A percentile compares a stretch with the other conserved stretches of the same genome.
These are phyloP conservation scores for Danio albolineatus DNA, from an alignment of 2,797 vertebrate species.

Conservation along the genomic window DNA sequence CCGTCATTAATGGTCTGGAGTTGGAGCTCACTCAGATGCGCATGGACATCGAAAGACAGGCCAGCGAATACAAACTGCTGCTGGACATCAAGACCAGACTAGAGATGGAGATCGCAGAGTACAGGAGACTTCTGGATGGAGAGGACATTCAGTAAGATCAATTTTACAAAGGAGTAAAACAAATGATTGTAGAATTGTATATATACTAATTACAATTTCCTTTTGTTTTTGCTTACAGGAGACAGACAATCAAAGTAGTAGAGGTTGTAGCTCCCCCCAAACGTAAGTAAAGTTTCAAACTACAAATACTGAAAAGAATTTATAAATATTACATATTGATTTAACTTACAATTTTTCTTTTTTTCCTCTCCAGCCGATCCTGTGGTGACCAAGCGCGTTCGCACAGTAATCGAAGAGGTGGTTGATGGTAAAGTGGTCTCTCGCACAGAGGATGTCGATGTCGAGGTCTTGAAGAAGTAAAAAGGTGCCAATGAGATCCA, in stretches of 20 bases:
- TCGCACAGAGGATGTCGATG: slow-evolving; percentile 69
- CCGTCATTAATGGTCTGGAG: slow-evolving; percentile 73
- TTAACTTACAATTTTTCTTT: neutral
- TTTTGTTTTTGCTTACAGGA: slow-evolving; percentile 46
- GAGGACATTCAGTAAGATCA: slow-evolving; percentile 70
- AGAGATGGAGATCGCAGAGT: slow-evolving; percentile 86
- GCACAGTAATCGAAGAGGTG: slow-evolving; percentile 85
- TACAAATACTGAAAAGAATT: neutral
- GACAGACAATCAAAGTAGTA: slow-evolving; percentile 26
- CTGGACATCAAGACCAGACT: slow-evolving; percentile 82
- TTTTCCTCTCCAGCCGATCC: slow-evolving; percentile 61
- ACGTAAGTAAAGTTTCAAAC: slow-evolving; percentile 65
- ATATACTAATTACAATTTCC: neutral
- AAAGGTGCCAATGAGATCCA: neutral
- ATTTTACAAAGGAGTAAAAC: neutral
- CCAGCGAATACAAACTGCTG: slow-evolving; percentile 75
- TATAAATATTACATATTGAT: neutral
- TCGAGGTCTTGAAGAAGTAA: slow-evolving; percentile 49
- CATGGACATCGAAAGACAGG: slow-evolving; percentile 75
- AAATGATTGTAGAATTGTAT: neutral
- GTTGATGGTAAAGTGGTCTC: slow-evolving; percentile 86
- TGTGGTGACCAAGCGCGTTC: slow-evolving; percentile 78
- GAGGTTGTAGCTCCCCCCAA: slow-evolving; percentile 52
- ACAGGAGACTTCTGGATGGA: slow-evolving; percentile 84
- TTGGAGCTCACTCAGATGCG: slow-evolving; percentile 73